phyloP scores from a whole-genome alignment of 2,797 vertebrate genomes.

The Graptemys geographica region DNA sequence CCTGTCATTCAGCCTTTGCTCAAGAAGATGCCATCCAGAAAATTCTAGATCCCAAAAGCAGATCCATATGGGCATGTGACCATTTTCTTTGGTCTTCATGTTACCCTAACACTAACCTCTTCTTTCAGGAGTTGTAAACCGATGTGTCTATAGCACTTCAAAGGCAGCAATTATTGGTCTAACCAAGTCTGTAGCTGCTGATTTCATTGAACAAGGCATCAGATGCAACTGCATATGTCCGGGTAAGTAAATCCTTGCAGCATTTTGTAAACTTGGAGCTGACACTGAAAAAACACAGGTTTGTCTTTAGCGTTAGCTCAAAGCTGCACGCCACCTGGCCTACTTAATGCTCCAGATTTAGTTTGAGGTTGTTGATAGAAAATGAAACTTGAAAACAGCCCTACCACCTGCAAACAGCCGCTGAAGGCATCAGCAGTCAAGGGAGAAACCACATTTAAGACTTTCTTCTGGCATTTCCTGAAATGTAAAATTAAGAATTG shows the following conservation, averaged over 20 bases:
- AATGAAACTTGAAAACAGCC: background rate
- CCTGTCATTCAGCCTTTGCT: background rate
- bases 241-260: constrained; percentile 65
- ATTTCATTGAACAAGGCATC: constrained; percentile 94
- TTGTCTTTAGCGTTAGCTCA: background rate
- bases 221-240: constrained; percentile 90
- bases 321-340: background rate
- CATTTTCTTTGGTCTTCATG: background rate
- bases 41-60: background rate
- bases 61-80: background rate
- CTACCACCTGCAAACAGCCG: background rate
- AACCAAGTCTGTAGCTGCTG: constrained; percentile 94
- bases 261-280: background rate
- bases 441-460: background rate
- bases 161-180: constrained; percentile 96
- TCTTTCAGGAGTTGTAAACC: constrained; percentile 88
- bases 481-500: background rate
- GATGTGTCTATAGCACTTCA: constrained; percentile 92
- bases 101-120: background rate
- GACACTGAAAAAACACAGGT: background rate
- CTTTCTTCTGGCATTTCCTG: background rate
- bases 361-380: background rate
- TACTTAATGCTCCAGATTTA: background rate
- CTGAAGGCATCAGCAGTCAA: background rate
- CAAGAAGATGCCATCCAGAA: background rate